Conservation (phyloP, 2,888 invertebrate species). For the Acleris emargana region DNA sequence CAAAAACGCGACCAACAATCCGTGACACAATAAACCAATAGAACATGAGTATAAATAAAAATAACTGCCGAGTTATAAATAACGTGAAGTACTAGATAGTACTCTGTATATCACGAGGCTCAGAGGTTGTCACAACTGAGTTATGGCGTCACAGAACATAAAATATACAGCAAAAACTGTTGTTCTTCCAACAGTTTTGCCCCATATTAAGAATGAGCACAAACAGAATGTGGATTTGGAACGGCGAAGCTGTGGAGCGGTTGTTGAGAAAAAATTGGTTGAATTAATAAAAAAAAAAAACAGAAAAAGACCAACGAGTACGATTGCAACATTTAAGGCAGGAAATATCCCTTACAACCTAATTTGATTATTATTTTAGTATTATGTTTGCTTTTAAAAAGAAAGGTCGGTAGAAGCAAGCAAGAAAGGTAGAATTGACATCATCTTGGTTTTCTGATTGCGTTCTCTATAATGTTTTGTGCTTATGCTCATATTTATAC, state of each 20-base stretch:
- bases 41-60: constrained; percentile 76
- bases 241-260: constrained; percentile 59
- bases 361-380: too few species aligned
- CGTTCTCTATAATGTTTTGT: too few species aligned
- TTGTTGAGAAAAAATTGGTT: constrained; percentile 22
- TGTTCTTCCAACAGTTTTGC: constrained; percentile 83
- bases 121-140: constrained; percentile 75
- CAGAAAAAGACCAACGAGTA: too few species aligned
- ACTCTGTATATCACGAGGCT: constrained; percentile 71
- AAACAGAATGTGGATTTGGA: constrained; percentile 81
- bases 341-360: too few species aligned
- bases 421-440: too few species aligned
- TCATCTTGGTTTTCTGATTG: too few species aligned
- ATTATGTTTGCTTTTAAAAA: too few species aligned
- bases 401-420: too few species aligned
- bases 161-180: constrained; percentile 83
- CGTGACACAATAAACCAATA: constrained; percentile 78
- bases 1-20: constrained; percentile 66
- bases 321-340: too few species aligned
- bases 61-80: constrained; percentile 71
- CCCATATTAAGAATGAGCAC: constrained; percentile 83
- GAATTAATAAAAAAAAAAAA: too few species aligned
- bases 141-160: constrained; percentile 82
- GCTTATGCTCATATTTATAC: too few species aligned
- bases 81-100: constrained; percentile 59